These are phyloP conservation scores for Mus pahari DNA, from an alignment of 2,113 vertebrate genomes.

Conservation along the genomic window DNA sequence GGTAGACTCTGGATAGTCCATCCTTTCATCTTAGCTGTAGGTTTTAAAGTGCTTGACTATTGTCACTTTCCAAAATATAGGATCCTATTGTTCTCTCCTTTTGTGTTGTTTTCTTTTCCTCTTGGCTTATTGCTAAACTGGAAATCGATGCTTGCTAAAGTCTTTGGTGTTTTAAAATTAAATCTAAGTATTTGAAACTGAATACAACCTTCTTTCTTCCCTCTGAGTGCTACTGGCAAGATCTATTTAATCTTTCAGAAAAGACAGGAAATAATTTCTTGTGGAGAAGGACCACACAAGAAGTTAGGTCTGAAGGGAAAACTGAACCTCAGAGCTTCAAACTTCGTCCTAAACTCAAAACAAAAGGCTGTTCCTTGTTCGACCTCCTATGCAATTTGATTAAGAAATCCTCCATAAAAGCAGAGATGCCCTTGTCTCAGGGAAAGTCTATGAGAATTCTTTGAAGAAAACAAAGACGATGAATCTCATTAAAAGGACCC, in stretches of 20 bases:
- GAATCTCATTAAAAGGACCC: background rate
- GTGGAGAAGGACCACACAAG: conserved; percentile 66
- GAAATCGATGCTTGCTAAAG: background rate
- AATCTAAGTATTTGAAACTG: conserved; percentile 14
- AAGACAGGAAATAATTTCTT: conserved; percentile 47
- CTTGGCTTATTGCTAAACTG: background rate
- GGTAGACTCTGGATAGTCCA: too few relatives aligned
- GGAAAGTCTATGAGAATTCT: background rate
- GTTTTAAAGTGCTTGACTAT: background rate
- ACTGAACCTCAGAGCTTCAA: conserved; percentile 22
- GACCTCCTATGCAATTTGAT: conserved; percentile 33
- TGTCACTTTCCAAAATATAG: background rate
- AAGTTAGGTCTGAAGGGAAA: conserved; percentile 53
- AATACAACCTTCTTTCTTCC: background rate
- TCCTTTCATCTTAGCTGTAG: too few relatives aligned
- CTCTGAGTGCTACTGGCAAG: background rate
- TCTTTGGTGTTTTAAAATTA: background rate
- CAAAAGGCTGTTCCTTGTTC: conserved; percentile 24
- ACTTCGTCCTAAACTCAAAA: conserved; percentile 19
- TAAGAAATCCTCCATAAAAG: conserved; percentile 16
- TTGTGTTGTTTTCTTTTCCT: background rate
- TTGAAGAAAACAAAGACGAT: background rate
- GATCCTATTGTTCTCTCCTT: background rate
- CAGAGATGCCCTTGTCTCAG: conserved; percentile 30
- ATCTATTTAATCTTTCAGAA: conserved; percentile 7